A percentile compares a stretch with the other conserved stretches of the same genome.
These are phyloP conservation scores for Geophilus truncorum DNA, from an alignment of 2,888 invertebrate genomes.

Conservation along the genomic window DNA sequence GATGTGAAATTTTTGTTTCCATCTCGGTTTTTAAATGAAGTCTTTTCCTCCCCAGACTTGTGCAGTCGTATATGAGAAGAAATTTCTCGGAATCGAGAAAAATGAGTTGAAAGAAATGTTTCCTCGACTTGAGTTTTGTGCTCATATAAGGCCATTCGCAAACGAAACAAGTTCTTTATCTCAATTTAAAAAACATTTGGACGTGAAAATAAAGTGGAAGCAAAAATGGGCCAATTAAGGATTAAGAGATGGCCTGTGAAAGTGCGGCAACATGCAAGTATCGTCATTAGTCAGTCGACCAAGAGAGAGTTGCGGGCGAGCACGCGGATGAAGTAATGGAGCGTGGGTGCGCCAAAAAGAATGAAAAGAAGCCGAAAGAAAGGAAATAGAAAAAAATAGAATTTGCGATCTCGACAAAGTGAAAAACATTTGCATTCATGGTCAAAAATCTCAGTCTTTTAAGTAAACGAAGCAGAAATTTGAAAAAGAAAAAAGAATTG, in stretches of 20 bases:
- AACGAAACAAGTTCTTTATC: slow-evolving; percentile 27
- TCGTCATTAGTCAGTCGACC: slow-evolving; percentile 27
- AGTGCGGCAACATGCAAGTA: slow-evolving; percentile 27
- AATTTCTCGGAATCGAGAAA: neutral
- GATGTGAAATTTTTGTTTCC: neutral
- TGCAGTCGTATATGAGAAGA: neutral
- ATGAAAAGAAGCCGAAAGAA: neutral
- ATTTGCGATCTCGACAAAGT: slow-evolving; percentile 24
- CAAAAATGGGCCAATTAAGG: slow-evolving; percentile 21
- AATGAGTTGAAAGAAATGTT: slow-evolving; percentile 14
- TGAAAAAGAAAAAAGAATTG: neutral
- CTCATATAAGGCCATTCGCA: slow-evolving; percentile 3
- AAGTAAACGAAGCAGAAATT: neutral
- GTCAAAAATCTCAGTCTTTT: slow-evolving; percentile 20
- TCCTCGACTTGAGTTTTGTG: slow-evolving; percentile 19
- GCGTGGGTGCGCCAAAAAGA: slow-evolving; percentile 21
- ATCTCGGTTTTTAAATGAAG: neutral
- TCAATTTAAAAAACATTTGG: slow-evolving; percentile 25
- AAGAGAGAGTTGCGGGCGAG: slow-evolving; percentile 27
- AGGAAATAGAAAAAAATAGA: neutral
- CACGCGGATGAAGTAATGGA: slow-evolving; percentile 25
- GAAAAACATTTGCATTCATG: slow-evolving; percentile 27
- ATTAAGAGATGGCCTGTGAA: slow-evolving; percentile 24
- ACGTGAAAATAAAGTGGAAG: slow-evolving; percentile 18
- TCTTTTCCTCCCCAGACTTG: neutral